phyloP scores from a whole-genome alignment of 1,140 invertebrate species.

The Magallana ariakensis region DNA sequence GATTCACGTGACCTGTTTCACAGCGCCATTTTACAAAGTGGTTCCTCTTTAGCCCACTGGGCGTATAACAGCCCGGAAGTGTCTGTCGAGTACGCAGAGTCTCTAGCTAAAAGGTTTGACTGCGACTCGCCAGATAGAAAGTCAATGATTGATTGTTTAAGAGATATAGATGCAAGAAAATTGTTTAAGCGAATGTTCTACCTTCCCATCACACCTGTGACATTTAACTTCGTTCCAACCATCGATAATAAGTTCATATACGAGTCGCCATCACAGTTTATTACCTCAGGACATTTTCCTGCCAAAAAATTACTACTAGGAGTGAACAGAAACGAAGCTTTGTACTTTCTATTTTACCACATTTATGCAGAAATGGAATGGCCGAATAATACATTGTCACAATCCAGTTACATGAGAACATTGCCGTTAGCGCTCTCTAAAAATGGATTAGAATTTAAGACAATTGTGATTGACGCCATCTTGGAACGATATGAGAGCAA shows the following conservation, averaged over 20 bases:
- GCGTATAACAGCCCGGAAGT: constrained; percentile 92
- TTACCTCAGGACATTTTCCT: constrained; percentile 44
- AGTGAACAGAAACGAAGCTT: constrained; percentile 90
- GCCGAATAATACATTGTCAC: constrained; percentile 23
- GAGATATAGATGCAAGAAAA: constrained; percentile 85
- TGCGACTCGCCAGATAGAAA: constrained; percentile 76
- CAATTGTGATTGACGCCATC: constrained; percentile 56
- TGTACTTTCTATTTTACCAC: constrained; percentile 63
- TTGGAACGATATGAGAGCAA: constrained; percentile 52
- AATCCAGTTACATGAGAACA: constrained; percentile 6
- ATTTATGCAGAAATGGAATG: constrained; percentile 39
- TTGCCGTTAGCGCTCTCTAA: constrained; percentile 44
- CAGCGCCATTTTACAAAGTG: constrained; percentile 84
- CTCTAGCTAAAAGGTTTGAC: constrained; percentile 48
- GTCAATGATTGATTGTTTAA: constrained; percentile 89
- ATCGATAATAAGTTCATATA: constrained; percentile 55
- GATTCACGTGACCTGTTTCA: constrained; percentile 90
- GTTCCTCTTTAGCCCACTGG: constrained; percentile 88
- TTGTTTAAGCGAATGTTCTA: constrained; percentile 91
- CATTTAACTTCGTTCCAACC: constrained; percentile 52
- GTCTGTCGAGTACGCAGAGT: constrained; percentile 85
- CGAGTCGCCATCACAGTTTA: constrained; percentile 42
- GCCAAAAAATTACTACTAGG: constrained; percentile 94
- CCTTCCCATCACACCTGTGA: constrained; percentile 24
- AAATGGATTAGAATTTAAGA: constrained; percentile 25